phyloP scores from a whole-genome alignment of 1,140 invertebrate genomes.

The Trachelipus rathkii region DNA sequence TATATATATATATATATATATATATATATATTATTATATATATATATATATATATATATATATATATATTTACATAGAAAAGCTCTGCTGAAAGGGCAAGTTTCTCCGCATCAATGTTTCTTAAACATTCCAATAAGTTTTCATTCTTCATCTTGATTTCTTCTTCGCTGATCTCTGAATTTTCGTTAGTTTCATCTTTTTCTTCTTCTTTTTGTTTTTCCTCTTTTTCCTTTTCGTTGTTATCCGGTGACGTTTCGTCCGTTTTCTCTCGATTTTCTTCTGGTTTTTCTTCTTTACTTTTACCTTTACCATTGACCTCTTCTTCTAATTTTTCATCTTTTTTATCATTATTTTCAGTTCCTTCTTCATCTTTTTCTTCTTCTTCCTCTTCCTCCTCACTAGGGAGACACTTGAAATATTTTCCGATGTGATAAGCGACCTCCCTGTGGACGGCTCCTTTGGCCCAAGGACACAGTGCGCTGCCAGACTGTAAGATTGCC shows the following conservation, averaged over 20 bases:
- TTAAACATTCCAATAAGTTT: neutral
- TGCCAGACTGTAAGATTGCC: slow-evolving; percentile 50
- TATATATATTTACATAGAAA: neutral
- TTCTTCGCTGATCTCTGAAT: neutral
- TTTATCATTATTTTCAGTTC: neutral
- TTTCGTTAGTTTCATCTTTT: neutral
- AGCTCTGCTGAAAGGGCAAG: neutral
- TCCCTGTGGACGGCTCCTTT: slow-evolving; percentile 41
- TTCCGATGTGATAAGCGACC: slow-evolving; percentile 29
- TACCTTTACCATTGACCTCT: too few relatives aligned
- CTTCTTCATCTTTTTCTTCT: neutral
- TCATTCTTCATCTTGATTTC: neutral
- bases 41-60: neutral
- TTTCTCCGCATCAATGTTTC: neutral
- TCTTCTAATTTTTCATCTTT: neutral
- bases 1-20: too few relatives aligned
- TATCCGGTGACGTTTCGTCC: neutral
- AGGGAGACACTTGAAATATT: slow-evolving; percentile 29
- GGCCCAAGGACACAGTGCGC: slow-evolving; percentile 49
- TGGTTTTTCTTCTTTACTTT: neutral
- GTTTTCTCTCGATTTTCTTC: neutral
- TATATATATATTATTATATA: too few relatives aligned
- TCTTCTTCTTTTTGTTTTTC: neutral
- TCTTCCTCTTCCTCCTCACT: neutral
- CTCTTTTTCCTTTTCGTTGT: neutral